Percentiles rank a stretch among this genome's conserved stretches.
phyloP scores from a whole-genome alignment of 1,140 invertebrate genomes.

The Homalodisca vitripennis region DNA sequence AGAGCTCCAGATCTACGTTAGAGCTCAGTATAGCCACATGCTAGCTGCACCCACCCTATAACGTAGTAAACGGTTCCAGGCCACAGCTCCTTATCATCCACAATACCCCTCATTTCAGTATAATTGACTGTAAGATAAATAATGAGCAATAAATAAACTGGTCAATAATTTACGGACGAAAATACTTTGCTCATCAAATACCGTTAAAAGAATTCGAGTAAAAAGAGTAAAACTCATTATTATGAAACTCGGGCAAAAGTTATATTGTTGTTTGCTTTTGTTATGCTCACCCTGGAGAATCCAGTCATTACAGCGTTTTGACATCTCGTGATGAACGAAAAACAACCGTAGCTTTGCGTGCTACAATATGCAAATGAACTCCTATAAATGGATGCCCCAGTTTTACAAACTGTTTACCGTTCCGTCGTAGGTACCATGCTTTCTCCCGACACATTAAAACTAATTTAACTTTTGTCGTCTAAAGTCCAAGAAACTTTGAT shows the following conservation, averaged over 20 bases:
- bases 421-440: not conserved
- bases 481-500: not conserved
- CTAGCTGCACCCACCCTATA: too few relatives aligned
- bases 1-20: too few relatives aligned
- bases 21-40: too few relatives aligned
- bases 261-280: not conserved
- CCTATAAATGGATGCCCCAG: not conserved
- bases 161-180: not conserved
- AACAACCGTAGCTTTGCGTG: not conserved
- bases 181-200: not conserved
- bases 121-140: too few relatives aligned
- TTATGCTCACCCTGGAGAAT: not conserved
- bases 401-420: too few relatives aligned
- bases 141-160: not conserved
- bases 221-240: too few relatives aligned
- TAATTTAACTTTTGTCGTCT: constrained; percentile 19
- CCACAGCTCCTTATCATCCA: too few relatives aligned
- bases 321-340: not conserved
- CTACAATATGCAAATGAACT: not conserved
- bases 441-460: constrained; percentile 8
- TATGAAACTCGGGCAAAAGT: not conserved
- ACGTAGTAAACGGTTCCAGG: too few relatives aligned
- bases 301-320: not conserved
- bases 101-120: too few relatives aligned
- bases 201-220: too few relatives aligned